Conservation (phyloP, 1,140 invertebrate genomes). For the Matsumurasca onukii region DNA sequence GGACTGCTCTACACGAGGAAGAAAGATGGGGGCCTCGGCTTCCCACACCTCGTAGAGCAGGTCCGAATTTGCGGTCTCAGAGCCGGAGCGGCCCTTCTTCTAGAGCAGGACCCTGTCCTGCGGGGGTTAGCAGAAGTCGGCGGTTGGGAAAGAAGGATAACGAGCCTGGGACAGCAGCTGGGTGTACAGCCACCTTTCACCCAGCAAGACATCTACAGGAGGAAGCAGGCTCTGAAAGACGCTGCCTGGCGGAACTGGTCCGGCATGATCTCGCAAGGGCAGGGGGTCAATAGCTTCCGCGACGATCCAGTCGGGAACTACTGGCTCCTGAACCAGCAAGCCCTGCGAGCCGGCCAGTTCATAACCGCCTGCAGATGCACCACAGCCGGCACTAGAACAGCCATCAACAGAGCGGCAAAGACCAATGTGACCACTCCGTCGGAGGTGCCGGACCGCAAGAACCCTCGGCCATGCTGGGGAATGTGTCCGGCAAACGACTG, state of each 20-base stretch:
- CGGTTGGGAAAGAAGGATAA: background rate
- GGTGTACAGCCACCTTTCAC: background rate
- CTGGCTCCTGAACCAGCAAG: background rate
- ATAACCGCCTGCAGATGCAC: background rate
- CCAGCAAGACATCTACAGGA: background rate
- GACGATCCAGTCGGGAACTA: background rate
- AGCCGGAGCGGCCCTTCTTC: background rate
- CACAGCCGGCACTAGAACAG: background rate
- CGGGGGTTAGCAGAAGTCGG: background rate
- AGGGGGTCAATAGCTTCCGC: background rate
- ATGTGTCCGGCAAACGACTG: background rate
- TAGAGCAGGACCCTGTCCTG: background rate
- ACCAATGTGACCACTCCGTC: background rate
- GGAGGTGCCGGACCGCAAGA: background rate
- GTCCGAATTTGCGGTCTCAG: background rate
- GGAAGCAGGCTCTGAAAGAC: background rate
- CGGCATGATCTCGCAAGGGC: background rate
- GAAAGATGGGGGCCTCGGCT: slow-evolving; percentile 31
- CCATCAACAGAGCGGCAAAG: background rate
- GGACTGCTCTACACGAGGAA: slow-evolving; percentile 28
- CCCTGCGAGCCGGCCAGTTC: background rate
- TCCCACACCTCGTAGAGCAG: slow-evolving; percentile 6
- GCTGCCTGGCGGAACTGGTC: background rate
- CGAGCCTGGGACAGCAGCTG: background rate
- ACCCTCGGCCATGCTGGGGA: background rate